Percentiles rank a stretch among this genome's conserved stretches.
phyloP scores from a whole-genome alignment of 1,140 invertebrate genomes.

The Proales similis region DNA sequence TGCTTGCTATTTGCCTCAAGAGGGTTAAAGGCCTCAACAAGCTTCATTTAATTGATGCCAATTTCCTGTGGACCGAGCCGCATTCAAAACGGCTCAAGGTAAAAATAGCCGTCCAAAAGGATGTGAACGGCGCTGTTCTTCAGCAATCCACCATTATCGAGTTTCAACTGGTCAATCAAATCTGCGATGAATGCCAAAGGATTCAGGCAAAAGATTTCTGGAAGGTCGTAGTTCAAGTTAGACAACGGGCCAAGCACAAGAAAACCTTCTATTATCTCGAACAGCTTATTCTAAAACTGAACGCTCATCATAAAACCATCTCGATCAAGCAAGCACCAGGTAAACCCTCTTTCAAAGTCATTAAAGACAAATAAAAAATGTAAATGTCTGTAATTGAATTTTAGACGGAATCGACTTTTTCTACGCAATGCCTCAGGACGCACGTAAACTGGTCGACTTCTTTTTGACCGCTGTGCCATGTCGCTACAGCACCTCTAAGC shows the following conservation, averaged over 20 bases:
- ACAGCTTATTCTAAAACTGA: slow-evolving; percentile 90
- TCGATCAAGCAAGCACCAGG: slow-evolving; percentile 86
- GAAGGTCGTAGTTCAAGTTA: slow-evolving; percentile 71
- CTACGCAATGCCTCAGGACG: slow-evolving; percentile 77
- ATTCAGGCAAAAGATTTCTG: slow-evolving; percentile 95
- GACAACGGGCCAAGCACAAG: slow-evolving; percentile 70
- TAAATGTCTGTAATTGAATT: slow-evolving; percentile 53
- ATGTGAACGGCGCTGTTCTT: slow-evolving; percentile 56
- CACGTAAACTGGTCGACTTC: slow-evolving; percentile 92
- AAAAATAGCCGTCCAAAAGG: slow-evolving; percentile 90
- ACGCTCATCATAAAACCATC: slow-evolving; percentile 78
- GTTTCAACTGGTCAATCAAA: slow-evolving; percentile 78
- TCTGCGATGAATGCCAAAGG: slow-evolving; percentile 94
- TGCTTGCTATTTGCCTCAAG: slow-evolving; percentile 83
- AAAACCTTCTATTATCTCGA: slow-evolving; percentile 98
- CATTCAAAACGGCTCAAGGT: slow-evolving; percentile 96
- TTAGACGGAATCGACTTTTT: slow-evolving; percentile 95
- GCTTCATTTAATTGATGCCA: slow-evolving; percentile 80
- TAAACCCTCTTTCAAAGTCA: too few relatives aligned
- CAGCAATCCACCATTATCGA: slow-evolving; percentile 89
- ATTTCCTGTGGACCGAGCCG: slow-evolving; percentile 97
- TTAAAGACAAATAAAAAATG: too few relatives aligned
- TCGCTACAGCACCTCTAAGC: slow-evolving; percentile 80
- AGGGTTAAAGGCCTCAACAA: slow-evolving; percentile 82
- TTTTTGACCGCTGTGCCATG: slow-evolving; percentile 71